Conservation (phyloP, 2,888 invertebrate genomes). For the Griposia aprilina region DNA sequence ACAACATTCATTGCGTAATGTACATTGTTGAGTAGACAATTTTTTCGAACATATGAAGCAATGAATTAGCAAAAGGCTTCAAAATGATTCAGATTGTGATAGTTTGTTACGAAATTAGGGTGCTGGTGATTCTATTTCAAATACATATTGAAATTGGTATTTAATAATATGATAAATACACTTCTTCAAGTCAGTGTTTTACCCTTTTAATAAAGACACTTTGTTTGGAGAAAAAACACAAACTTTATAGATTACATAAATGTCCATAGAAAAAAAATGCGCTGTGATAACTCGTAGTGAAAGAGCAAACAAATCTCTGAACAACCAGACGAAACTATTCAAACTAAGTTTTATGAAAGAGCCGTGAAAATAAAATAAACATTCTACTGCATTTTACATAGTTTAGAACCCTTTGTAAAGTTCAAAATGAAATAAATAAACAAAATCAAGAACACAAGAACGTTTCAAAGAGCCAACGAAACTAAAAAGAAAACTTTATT, state of each 20-base stretch:
- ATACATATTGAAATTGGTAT: neutral
- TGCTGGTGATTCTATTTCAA: neutral
- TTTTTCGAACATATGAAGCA: too few species aligned
- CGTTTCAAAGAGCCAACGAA: conserved; percentile 2
- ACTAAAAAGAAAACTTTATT: neutral
- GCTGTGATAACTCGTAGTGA: neutral
- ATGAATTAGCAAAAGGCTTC: too few species aligned
- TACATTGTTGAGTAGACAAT: too few species aligned
- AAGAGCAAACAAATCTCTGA: neutral
- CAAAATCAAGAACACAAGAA: conserved; percentile 25
- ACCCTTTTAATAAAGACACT: neutral
- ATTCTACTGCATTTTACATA: conserved; percentile 1
- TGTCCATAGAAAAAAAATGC: neutral
- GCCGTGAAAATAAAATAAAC: conserved; percentile 4
- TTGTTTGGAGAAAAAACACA: neutral
- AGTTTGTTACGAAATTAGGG: too few species aligned
- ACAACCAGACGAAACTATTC: conserved; percentile 9
- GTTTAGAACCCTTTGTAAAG: conserved; percentile 1
- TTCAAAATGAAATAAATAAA: conserved; percentile 34
- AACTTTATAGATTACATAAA: neutral
- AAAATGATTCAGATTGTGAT: too few species aligned
- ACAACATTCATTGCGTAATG: too few species aligned
- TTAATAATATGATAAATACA: neutral
- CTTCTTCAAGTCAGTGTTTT: neutral
- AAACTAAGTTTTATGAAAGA: neutral